These are phyloP conservation scores for Acropora yongei DNA, from an alignment of 64 coral and sea anemone species.

Conservation along the genomic window DNA sequence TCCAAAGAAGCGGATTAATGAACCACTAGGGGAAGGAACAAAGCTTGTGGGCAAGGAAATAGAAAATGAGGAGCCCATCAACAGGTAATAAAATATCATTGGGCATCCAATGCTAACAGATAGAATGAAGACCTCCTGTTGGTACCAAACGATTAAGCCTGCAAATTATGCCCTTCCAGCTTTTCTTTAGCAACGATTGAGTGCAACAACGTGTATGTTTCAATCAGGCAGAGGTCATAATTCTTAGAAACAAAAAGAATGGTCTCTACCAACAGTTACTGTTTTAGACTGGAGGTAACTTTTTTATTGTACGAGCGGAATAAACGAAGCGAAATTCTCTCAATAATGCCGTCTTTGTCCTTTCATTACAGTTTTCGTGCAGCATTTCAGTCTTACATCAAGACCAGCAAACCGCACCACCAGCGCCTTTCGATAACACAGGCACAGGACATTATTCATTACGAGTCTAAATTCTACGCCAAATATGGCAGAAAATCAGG, in stretches of 20 bases:
- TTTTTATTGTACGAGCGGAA: neutral
- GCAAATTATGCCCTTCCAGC: too few relatives aligned
- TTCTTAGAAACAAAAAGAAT: too few relatives aligned
- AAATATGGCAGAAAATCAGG: conserved; percentile 70
- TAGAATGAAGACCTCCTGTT: too few relatives aligned
- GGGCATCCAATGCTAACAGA: neutral
- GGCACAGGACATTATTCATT: conserved; percentile 82
- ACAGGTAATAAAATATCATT: conserved; percentile 9
- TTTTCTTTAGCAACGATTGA: too few relatives aligned
- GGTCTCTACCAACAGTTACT: too few relatives aligned
- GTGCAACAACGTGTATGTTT: too few relatives aligned
- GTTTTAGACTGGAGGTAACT: neutral
- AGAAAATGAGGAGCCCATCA: neutral
- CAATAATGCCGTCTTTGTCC: neutral
- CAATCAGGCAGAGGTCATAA: too few relatives aligned
- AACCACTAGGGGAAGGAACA: neutral
- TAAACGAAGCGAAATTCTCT: neutral
- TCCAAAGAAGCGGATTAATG: neutral
- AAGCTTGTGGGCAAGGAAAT: neutral
- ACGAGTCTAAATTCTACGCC: conserved; percentile 74
- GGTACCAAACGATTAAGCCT: too few relatives aligned
- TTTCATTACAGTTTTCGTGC: conserved; percentile 58
- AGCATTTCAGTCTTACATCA: conserved; percentile 61
- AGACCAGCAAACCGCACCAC: conserved; percentile 75
- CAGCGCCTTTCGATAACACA: conserved; percentile 83